These are phyloP conservation scores for Chaetura pelagica DNA, from an alignment of 2,113 vertebrate genomes.

Conservation along the genomic window DNA sequence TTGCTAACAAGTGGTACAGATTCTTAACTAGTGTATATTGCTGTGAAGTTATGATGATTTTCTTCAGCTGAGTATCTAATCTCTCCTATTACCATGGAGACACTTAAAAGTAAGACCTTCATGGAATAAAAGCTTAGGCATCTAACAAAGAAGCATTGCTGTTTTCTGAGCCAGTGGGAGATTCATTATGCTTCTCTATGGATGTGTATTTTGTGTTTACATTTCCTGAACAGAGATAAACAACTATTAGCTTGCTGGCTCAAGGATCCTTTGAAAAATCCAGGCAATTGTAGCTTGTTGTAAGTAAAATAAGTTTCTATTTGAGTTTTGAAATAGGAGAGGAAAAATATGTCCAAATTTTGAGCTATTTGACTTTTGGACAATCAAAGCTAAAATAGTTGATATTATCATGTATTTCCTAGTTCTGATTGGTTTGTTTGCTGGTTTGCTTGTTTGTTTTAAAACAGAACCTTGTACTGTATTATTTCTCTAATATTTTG, in stretches of 20 bases:
- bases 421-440: neutral
- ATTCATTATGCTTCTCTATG: neutral
- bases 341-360: neutral
- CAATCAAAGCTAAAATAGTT: neutral
- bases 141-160: neutral
- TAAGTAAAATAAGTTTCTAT: constrained; percentile 2
- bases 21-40: neutral
- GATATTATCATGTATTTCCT: neutral
- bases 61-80: neutral
- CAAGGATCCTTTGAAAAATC: constrained; percentile 21
- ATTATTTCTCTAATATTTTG: neutral
- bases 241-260: neutral
- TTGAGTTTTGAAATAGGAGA: neutral
- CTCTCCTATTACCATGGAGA: neutral
- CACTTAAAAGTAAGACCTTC: neutral
- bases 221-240: neutral
- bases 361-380: neutral
- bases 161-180: neutral
- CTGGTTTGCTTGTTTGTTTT: neutral
- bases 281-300: neutral
- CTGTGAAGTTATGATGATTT: neutral
- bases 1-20: neutral
- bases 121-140: neutral
- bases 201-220: neutral
- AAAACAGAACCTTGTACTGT: neutral